Base-by-base conservation (phyloP, 2,113 vertebrate species). In the Rhinichthys klamathensis region DNA sequence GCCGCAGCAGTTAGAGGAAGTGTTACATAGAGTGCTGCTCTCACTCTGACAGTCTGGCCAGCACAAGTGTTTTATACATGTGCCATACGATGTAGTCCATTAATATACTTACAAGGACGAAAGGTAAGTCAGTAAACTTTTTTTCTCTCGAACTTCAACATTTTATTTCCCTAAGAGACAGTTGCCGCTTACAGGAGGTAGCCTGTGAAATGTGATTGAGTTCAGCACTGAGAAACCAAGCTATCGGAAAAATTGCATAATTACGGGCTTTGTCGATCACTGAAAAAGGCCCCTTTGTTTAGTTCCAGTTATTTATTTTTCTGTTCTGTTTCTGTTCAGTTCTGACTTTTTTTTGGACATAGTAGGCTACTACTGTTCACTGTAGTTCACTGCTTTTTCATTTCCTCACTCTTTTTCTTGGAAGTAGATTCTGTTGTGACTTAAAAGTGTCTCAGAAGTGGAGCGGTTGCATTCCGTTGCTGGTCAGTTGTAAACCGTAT, bases 1-100 rank as follows among this genome's bases (percentile, higher is more conserved):
- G 67, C 27, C 15, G 18, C 61, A 32, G 63, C 46, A 80, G 74
- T 79, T 75, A 82, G 85, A 88, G 87, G 85, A 88, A 88, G 84
- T 86, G 83, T 85, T 84, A 67, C 15, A 56, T 3, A 65, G 30
- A n/a, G 80, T 74, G 46, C 76, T 12, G 56, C 80, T 83, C 44
- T 76, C 27, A 23, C 23, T 65, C 60, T 80, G 49, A 76, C 44
- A 32, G 16, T 73, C 54, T 16, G 41, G 23, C 15, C n/a, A 72
- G 83, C 15, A 30, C 23, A 56, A 18, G 67, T 44, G 16, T 80
- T 41, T 80, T 65, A 15, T 75, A 63, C 60, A 51, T 77, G 61
- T 63, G 65, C 63, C 16, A 49, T 79, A 49, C 58, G 65, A 80
- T 79, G 80, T 65, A 38, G 46, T 16, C 30, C 73, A n/a, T 38